Evolutionary conservation across 2,888 invertebrate genomes (phyloP), one percentile per base, ranked within the genome.

Genomic region (Anthophora plumipes): DNA sequence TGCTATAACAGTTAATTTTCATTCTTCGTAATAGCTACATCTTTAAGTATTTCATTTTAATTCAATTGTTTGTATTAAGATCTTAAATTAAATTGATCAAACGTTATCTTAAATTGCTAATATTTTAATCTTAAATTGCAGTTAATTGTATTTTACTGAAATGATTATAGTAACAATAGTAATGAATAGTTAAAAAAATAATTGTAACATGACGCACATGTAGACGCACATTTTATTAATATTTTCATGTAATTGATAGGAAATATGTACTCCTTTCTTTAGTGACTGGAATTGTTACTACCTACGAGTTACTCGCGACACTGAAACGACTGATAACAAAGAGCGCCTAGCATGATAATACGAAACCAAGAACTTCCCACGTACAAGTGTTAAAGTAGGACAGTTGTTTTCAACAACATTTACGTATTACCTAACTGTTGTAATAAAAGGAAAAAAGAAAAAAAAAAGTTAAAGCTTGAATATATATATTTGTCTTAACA

Each of bases 231-330:
- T 75, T 69, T 75, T 43, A 69, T 61, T 69, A 20, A 37, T 37
- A 17, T 43, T 69, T 50, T 25, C 54, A 41, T 31, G n/a, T 55
- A 48, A 63, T 69, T 55, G 70, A 76, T 70, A 76, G 54, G 22
- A 41, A 39, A 46, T 25, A 55, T 46, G n/a, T n/a, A n/a, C n/a
- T n/a, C 57, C 5, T 20, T 64, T 48, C 48, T 43, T 20, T 37
- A 22, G 43, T 20, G 39, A 43, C 70, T 64, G 52, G 52, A 31
- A 64, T 57, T 71, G 63, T 71, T 64, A 48, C 48, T 71, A 71
- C 76, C 76, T 77, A n/a, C n/a, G n/a, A n/a, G n/a, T n/a, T n/a
- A 77, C 63, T 77, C 71, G 41, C 43, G 71, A 25, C 64, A 43
- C 37, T 71, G 71, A 73, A 73, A 73, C 50, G 66, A 61, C 37